Evolutionary conservation across 2,888 invertebrate genomes (phyloP), one percentile per base, ranked within the genome.

Genomic region (Eurytoma adleriae): DNA sequence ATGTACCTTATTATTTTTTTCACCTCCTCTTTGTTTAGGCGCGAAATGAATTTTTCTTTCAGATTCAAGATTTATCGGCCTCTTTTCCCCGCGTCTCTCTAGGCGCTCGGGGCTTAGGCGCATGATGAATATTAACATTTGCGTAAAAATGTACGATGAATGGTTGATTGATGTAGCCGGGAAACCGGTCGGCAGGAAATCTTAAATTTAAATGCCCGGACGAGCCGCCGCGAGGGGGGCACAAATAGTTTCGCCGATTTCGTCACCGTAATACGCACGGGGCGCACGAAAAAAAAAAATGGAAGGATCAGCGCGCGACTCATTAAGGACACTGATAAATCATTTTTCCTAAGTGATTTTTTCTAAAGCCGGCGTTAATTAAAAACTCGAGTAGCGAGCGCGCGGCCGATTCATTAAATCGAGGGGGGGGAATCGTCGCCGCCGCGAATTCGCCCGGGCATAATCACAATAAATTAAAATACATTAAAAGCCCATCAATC

Each of bases 401-500:
- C 59, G 24, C n/a, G 18, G 12, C 1, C 73, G 57, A 77, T 68
- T 67, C 56, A 77, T 77, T 80, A 77, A 76, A 64, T 68, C 14
- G 40, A 0, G 40, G 40, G 40, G 40, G 10, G 40, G 40, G 7
- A 40, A 10, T 1, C 10, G 10, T 40, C 40, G 40, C 40, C 24
- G 57, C 3, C 18, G 52, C 16, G 61, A 52, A 48, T 40, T 24
- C 3, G n/a, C 7, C 2, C 54, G 13, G 48, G 40, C 62, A 78
- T 68, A 64, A 76, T 76, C 73, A 40, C 70, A 70, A 79, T 79
- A 79, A 82, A 79, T 77, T 79, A 76, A 67, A 82, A 73, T 76
- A 73, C 73, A 79, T 82, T 72, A 82, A 75, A 80, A 78, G 74
- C 66, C 71, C 75, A 74, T 82, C 76, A 80, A 78, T 79, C 66